Base-by-base conservation (phyloP, 2,888 invertebrate species). In the Fragum sueziense region DNA sequence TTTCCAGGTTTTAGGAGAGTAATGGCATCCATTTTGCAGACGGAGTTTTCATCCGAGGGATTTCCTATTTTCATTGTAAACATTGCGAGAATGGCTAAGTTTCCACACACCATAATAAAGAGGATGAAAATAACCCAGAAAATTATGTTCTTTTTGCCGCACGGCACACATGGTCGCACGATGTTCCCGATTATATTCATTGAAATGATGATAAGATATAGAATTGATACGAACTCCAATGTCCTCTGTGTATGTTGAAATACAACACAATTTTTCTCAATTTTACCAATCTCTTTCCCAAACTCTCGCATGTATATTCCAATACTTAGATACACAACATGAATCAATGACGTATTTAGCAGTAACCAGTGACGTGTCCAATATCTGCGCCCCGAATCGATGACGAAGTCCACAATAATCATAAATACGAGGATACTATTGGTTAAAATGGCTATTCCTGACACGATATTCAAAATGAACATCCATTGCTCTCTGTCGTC, bases 331-430 rank as follows among this genome's bases (percentile, higher is more conserved):
- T 76, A 84, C 6, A 71, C 74, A 17, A 80, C 70, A 34, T 79
- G 77, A 14, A 74, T 78, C 2, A 84, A 17, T 2, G 84, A 52
- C 6, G 78, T 54, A 65, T 78, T 80, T 37, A 80, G 51, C 62
- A 84, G 57, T n/a, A 84, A 73, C 84, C 84, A 84, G 57, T 84
- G 84, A 68, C 84, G 84, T 61, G 84, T 70, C 70, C 67, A 76
- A 61, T 61, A 71, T 65, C 78, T 57, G 37, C 76, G 67, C 27
- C 47, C 68, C 37, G 52, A 71, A 47, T 84, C 80, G 29, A 80
- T 68, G 70, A 84, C 75, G 59, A 84, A 80, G 62, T 80, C 84
- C 27, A 84, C 80, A 61, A 80, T 71, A 3, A 84, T 62, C 80
- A 84, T 74, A 37, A 84, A 80, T 52, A 78, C 68, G 1, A 84